Percentiles rank a stretch among this genome's conserved stretches.
These are phyloP conservation scores for Desmodus rotundus DNA, from an alignment of 2,113 vertebrate species.

Conservation along the genomic window DNA sequence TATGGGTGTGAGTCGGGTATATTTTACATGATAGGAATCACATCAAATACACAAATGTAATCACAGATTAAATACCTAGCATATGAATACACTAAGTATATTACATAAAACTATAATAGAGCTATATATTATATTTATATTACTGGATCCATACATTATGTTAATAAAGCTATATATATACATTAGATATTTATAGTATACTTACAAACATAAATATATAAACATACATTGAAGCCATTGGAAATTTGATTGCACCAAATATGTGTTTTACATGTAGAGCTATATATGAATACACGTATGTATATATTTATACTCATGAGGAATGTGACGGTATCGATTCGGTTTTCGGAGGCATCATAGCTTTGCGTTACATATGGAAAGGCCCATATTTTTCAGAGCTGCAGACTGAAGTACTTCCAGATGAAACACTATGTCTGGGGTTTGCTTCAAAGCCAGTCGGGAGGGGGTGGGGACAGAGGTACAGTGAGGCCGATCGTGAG, in stretches of 20 bases:
- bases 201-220: background rate
- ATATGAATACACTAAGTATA: background rate
- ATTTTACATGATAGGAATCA: background rate
- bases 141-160: background rate
- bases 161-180: too few species aligned
- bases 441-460: background rate
- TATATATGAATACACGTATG: background rate
- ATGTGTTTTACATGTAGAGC: background rate
- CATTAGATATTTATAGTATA: background rate
- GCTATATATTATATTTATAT: background rate
- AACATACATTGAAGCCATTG: background rate
- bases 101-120: background rate
- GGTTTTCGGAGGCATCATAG: background rate
- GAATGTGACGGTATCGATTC: background rate
- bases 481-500: accelerated
- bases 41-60: background rate
- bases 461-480: background rate
- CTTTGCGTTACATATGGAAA: background rate
- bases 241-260: background rate
- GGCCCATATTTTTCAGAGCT: background rate
- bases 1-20: accelerated
- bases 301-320: background rate
- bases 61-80: background rate
- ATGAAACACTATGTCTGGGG: background rate
- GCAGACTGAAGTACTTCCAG: background rate